These are phyloP conservation scores for Microctonus hyperodae DNA, from an alignment of 2,888 invertebrate genomes.

Conservation along the genomic window DNA sequence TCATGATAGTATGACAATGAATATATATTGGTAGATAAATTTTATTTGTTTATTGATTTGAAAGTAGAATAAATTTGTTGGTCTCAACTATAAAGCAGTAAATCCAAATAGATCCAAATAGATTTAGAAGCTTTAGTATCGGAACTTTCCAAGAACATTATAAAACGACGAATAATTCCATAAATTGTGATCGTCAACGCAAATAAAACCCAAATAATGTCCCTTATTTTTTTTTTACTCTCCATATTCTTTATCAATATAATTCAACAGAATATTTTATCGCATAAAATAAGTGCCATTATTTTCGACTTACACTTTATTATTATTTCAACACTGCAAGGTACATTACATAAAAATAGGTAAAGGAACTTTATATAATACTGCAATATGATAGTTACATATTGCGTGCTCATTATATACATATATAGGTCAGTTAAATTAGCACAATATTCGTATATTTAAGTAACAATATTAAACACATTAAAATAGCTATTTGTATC, in stretches of 20 bases:
- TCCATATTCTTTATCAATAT: neutral
- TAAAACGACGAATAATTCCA: neutral
- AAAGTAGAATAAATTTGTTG: neutral
- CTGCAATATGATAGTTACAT: neutral
- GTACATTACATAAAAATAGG: neutral
- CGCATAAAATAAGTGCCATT: neutral
- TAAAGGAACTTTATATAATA: neutral
- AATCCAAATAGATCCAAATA: neutral
- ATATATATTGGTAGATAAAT: neutral
- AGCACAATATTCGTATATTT: neutral
- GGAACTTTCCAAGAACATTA: neutral
- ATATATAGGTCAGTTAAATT: conserved; percentile 4
- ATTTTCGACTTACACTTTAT: neutral
- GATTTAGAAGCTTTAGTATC: neutral
- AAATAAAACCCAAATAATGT: neutral
- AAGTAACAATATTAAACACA: neutral
- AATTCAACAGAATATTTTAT: neutral
- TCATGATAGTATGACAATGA: neutral
- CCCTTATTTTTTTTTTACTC: too few relatives aligned
- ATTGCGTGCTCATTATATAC: neutral
- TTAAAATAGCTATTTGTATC: neutral
- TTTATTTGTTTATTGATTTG: neutral
- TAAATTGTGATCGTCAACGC: neutral
- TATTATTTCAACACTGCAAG: neutral
- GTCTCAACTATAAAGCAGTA: neutral